Evolutionary conservation across 2,888 invertebrate genomes (phyloP), one percentile per base, ranked within the genome.

Genomic region (Melangyna quadrimaculata): DNA sequence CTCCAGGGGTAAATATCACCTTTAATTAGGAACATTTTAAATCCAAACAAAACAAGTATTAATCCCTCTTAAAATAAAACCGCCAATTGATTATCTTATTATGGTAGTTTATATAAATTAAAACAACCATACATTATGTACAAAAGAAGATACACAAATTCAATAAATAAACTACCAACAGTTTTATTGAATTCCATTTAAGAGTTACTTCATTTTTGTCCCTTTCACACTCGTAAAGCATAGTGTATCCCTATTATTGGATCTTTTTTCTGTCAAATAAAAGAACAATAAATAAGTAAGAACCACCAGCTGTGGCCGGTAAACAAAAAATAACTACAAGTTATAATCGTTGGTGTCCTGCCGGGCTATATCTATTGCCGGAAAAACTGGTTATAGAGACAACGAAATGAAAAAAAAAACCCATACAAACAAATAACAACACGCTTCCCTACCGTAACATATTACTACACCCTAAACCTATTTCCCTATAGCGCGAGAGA

Each of bases 131-230:
- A 24, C 14, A 3, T 17, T n/a, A n/a, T n/a, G n/a, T n/a, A n/a
- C n/a, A 24, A 29, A 59, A 59, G 2, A 32, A 53, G 43, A 55
- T 4, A 12, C n/a, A 63, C 55, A 65, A 32, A 24, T 43, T 14
- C 63, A 86, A 73, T 81, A 69, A 73, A 81, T 77, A 45, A 77
- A 86, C 72, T 65, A 14, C 79, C 75, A 73, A 71, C 81, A 79
- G n/a, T 84, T 84, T 84, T 71, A 84, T 86, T 73, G 86, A 77
- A 55, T 27, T 69, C 70, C 70, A 81, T 80, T 84, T 61, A 40
- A 55, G 69, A 19, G 22, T 53, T 9, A 51, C 37, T 29, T 59
- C 45, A 17, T 29, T 65, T 53, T 29, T 55, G 22, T 32, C 57
- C 32, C 65, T 57, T 14, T 78, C 19, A 29, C 57, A n/a, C 63